Percentiles rank a stretch among this genome's conserved stretches.
These are phyloP conservation scores for Armadillidium nasatum DNA, from an alignment of 1,140 invertebrate species.

Conservation along the genomic window DNA sequence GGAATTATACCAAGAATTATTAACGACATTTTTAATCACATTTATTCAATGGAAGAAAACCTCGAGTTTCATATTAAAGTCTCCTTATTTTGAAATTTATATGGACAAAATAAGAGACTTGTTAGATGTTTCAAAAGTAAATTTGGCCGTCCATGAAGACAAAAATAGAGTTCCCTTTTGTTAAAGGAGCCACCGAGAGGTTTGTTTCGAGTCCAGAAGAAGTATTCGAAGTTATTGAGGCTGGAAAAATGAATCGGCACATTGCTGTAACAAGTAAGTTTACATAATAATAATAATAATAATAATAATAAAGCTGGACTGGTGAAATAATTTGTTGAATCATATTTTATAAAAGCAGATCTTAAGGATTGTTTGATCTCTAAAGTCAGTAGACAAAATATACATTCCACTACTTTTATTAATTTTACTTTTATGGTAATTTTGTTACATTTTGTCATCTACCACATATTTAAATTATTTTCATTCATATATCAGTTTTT, in stretches of 20 bases:
- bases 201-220: conserved; percentile 99
- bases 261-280: conserved; percentile 97
- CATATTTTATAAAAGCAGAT: too few relatives aligned
- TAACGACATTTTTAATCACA: conserved; percentile 99
- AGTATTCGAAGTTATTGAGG: conserved; percentile 98
- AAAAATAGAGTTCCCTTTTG: conserved; percentile 98
- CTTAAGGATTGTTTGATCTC: too few relatives aligned
- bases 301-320: too few relatives aligned
- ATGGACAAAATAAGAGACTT: conserved; percentile 99
- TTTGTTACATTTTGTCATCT: too few relatives aligned
- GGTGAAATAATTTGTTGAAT: too few relatives aligned
- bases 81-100: conserved; percentile 99
- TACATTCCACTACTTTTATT: too few relatives aligned
- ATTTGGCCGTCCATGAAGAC: conserved; percentile 98
- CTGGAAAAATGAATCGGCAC: conserved; percentile 97
- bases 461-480: too few relatives aligned
- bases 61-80: conserved; percentile 99
- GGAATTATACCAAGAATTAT: conserved; percentile 98
- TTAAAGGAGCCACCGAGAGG: conserved; percentile 97
- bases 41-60: conserved; percentile 99
- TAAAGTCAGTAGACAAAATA: too few relatives aligned
- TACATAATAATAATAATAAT: too few relatives aligned
- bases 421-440: too few relatives aligned
- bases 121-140: conserved; percentile 95
- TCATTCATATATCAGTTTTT: too few relatives aligned